These are phyloP conservation scores for Xiphophorus couchianus DNA, from an alignment of 2,113 vertebrate species.

Conservation along the genomic window DNA sequence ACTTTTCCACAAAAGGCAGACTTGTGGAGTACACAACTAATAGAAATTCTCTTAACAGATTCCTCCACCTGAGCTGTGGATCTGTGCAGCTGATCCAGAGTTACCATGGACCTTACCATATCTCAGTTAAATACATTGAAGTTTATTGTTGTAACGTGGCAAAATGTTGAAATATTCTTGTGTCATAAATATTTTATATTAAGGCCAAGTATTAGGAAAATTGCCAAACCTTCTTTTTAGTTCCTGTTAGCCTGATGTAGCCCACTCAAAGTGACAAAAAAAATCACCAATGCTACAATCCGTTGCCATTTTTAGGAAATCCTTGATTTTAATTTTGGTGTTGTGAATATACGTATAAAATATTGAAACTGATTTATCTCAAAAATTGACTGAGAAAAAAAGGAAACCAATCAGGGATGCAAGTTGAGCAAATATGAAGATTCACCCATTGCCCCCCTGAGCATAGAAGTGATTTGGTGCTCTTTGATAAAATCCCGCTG, in stretches of 20 bases:
- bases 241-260: neutral
- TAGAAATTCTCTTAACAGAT: neutral
- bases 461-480: conserved; percentile 53
- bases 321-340: conserved; percentile 3
- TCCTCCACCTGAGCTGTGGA: neutral
- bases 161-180: neutral
- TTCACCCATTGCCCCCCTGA: conserved; percentile 27
- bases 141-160: neutral
- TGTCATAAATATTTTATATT: neutral
- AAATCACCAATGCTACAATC: conserved; percentile 30
- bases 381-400: conserved; percentile 27
- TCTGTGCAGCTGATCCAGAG: neutral
- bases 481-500: conserved; percentile 52
- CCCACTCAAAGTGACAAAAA: conserved; percentile 23
- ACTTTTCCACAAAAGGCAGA: neutral
- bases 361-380: conserved; percentile 20
- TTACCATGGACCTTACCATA: too few species aligned
- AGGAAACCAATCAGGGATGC: neutral
- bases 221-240: neutral
- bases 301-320: conserved; percentile 7
- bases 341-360: conserved; percentile 11
- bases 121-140: neutral
- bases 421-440: conserved; percentile 42
- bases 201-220: neutral
- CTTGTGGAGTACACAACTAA: neutral